Percentiles rank a stretch among this genome's conserved stretches.
Evolutionary conservation across 2,888 invertebrate species (phyloP).

Genomic region (Unio delphinus): DNA sequence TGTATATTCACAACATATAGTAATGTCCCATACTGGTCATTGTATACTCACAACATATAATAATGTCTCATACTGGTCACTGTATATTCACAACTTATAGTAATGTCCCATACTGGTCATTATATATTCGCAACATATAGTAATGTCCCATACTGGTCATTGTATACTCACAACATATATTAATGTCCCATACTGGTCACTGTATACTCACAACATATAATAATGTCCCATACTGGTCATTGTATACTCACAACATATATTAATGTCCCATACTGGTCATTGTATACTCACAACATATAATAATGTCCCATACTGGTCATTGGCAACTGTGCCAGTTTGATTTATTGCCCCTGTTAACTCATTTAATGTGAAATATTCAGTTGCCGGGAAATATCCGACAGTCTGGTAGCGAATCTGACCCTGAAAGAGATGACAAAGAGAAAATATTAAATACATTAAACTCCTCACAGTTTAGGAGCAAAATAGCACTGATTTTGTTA

Average conservation of each 20-base stretch:
- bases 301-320: constrained; percentile 41
- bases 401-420: constrained; percentile 40
- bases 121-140: constrained; percentile 42
- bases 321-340: constrained; percentile 29
- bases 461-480: no score
- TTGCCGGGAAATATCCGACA: constrained; percentile 52
- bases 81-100: constrained; percentile 42
- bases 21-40: constrained; percentile 41
- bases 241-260: constrained; percentile 42
- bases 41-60: constrained; percentile 42
- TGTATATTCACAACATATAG: constrained; percentile 42
- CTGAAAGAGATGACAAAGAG: constrained; percentile 24
- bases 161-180: constrained; percentile 41
- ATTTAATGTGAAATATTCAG: constrained; percentile 48
- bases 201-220: constrained; percentile 42
- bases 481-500: no score
- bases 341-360: constrained; percentile 36
- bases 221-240: constrained; percentile 41
- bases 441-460: background rate
- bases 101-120: constrained; percentile 41
- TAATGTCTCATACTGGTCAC: constrained; percentile 41
- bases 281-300: constrained; percentile 41
- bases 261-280: constrained; percentile 41
- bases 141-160: constrained; percentile 41
- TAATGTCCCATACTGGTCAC: constrained; percentile 41